Evolutionary conservation across 2,113 vertebrate species (phyloP).

Genomic region (Oncorhynchus gorbuscha): DNA sequence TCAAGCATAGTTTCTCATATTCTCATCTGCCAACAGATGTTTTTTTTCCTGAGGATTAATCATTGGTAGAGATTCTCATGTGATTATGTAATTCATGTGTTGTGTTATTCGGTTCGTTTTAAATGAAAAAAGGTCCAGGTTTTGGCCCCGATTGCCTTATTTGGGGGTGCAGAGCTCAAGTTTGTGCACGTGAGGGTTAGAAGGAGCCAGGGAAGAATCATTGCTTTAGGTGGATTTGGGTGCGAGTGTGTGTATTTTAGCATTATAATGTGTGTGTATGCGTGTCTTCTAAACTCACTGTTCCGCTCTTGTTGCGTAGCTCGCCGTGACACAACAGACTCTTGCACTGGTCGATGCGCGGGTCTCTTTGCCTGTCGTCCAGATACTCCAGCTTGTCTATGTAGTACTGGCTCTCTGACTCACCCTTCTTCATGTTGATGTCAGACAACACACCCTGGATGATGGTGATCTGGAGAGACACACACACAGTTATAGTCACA

Average conservation of each 20-base stretch:
- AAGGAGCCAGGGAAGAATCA: not conserved
- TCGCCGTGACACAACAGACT: constrained; percentile 93
- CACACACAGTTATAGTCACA: not conserved
- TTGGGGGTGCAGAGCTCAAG: not conserved
- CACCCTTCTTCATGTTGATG: constrained; percentile 95
- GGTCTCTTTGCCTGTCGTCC: constrained; percentile 90
- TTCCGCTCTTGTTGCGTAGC: constrained; percentile 90
- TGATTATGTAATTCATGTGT: not conserved
- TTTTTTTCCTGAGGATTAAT: not conserved
- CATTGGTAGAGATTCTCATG: not conserved
- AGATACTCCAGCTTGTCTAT: constrained; percentile 94
- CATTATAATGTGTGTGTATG: not conserved
- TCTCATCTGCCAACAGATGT: not conserved
- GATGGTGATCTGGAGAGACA: constrained; percentile 79
- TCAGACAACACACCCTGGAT: constrained; percentile 93
- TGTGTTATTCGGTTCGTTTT: not conserved
- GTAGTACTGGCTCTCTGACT: constrained; percentile 96
- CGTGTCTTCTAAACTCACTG: constrained; percentile 69
- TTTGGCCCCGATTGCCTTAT: not conserved
- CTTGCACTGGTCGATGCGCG: constrained; percentile 86
- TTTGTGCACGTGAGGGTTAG: not conserved
- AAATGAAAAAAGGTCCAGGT: too few relatives aligned
- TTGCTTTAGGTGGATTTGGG: not conserved
- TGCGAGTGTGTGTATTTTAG: not conserved
- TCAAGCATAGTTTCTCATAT: not conserved